Percentiles rank a stretch among this genome's conserved stretches.
phyloP scores from a whole-genome alignment of 2,888 invertebrate species.

The Caenorhabditis sp. region DNA sequence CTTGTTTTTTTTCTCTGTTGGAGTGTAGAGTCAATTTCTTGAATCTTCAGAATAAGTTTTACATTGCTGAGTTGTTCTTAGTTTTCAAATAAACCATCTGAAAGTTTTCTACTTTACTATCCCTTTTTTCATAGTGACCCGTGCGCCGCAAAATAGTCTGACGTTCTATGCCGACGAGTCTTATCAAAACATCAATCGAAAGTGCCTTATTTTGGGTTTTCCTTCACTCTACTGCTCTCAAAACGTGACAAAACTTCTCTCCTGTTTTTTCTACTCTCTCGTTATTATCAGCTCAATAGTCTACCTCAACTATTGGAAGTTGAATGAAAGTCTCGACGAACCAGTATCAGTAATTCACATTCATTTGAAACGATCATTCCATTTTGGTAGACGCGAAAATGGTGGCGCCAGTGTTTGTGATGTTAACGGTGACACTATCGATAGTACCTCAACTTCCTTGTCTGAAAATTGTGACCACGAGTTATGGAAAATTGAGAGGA shows the following conservation, averaged over 20 bases:
- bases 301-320: not conserved
- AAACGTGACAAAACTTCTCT: constrained; percentile 20
- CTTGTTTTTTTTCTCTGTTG: not conserved
- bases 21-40: not conserved
- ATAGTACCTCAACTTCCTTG: constrained; percentile 1
- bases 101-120: too few species aligned
- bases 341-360: constrained; percentile 24
- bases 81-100: too few species aligned
- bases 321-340: constrained; percentile 1
- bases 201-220: constrained; percentile 9
- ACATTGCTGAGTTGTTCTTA: too few species aligned
- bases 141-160: not conserved
- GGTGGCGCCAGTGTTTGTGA: not conserved
- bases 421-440: not conserved
- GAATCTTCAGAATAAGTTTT: not conserved
- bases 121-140: too few species aligned
- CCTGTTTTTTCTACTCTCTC: constrained; percentile 12
- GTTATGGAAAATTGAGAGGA: constrained; percentile 48
- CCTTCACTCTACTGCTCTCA: not conserved
- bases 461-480: constrained; percentile 31
- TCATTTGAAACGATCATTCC: constrained; percentile 13
- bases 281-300: constrained; percentile 15
- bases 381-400: not conserved
- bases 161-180: not conserved
- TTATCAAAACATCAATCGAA: constrained; percentile 18